A percentile compares a stretch with the other conserved stretches of the same genome.
These are phyloP conservation scores for Phodopus roborovskii DNA, from an alignment of 2,113 vertebrate species.

Conservation along the genomic window DNA sequence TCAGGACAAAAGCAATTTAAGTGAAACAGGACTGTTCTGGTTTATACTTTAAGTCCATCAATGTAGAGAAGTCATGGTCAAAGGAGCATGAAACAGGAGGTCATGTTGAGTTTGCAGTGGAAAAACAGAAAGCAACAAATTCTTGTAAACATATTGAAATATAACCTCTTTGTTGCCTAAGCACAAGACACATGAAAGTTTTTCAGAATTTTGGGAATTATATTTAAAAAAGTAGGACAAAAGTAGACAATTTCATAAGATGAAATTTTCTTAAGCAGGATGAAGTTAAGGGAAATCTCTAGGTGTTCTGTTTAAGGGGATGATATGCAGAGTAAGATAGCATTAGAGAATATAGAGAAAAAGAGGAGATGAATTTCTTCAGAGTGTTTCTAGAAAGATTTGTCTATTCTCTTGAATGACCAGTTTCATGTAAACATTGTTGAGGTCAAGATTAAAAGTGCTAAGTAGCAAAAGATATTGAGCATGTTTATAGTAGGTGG, in stretches of 20 bases:
- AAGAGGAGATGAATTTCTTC: background rate
- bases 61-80: background rate
- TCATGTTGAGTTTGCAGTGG: background rate
- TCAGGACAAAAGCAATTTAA: background rate
- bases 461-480: background rate
- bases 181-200: background rate
- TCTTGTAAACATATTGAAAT: background rate
- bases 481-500: background rate
- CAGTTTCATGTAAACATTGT: fast-evolving
- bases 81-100: background rate
- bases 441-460: background rate
- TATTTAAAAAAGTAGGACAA: background rate
- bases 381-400: background rate
- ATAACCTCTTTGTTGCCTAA: background rate
- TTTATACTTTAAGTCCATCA: background rate
- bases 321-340: background rate
- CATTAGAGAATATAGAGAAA: fast-evolving
- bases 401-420: too few species aligned
- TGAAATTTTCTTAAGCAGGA: background rate
- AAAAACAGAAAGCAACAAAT: too few species aligned
- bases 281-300: background rate
- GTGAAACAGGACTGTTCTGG: too few species aligned
- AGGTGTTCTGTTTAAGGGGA: background rate
- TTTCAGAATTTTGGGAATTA: background rate
- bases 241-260: background rate